Conservation (phyloP, 2,113 vertebrate genomes). For the Mohoua ochrocephala region DNA sequence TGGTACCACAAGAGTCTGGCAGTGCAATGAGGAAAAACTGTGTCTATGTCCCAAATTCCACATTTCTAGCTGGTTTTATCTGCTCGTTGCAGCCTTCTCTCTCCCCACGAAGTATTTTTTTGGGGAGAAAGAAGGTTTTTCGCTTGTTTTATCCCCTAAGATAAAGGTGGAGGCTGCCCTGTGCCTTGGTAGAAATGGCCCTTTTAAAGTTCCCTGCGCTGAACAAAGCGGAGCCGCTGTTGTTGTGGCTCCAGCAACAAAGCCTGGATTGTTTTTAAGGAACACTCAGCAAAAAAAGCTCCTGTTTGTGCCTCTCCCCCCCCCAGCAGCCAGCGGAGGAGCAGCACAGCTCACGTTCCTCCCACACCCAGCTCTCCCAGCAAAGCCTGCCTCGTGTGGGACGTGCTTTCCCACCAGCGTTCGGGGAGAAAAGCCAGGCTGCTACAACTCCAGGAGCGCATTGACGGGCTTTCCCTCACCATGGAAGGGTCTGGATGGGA, state of each 20-base stretch:
- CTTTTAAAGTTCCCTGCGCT: not conserved
- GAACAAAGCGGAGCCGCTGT: not conserved
- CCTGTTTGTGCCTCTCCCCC: not conserved
- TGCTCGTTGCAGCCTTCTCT: not conserved
- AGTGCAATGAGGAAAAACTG: not conserved
- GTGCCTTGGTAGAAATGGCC: not conserved
- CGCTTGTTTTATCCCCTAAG: not conserved
- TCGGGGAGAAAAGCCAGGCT: not conserved
- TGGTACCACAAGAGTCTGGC: accelerated
- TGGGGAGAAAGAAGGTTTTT: accelerated
- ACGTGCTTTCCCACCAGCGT: not conserved
- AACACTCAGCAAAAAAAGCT: not conserved
- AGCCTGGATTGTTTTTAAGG: constrained; percentile 1
- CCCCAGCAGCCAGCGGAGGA: not conserved
- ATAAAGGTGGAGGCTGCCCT: not conserved
- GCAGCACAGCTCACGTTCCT: constrained; percentile 1
- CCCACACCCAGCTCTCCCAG: not conserved
- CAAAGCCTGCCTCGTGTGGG: not conserved
- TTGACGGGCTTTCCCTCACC: accelerated
- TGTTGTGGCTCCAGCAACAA: constrained; percentile 41
- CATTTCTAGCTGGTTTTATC: not conserved
- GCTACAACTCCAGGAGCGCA: accelerated
- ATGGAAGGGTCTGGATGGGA: accelerated
- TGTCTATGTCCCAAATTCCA: not conserved
- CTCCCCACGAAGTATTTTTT: not conserved